Evolutionary conservation across 2,797 vertebrate genomes (phyloP), one percentile per base, ranked within the genome.

Genomic region (Trichosurus vulpecula): DNA sequence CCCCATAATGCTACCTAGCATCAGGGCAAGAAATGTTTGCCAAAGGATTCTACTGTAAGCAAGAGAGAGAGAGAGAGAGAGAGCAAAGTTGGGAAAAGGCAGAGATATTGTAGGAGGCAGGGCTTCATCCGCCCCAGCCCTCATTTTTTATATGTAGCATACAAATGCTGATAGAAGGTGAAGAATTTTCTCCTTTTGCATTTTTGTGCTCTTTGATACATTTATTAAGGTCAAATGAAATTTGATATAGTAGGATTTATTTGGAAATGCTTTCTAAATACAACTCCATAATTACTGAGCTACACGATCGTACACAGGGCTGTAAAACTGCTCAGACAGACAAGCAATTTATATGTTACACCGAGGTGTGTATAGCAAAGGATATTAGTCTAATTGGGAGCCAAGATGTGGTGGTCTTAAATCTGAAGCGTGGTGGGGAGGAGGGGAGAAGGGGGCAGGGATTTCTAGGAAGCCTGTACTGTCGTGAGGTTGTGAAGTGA

Each of bases 301-400:
- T 98, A 95, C 96, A 97, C 96, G 97, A 97, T 97, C 97, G 96
- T 96, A 93, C 96, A 98, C 98, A 98, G 98, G 99, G 97, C 97
- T 98, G 89, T 98, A 98, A 98, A 98, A 98, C 95, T 97, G 91
- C 96, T 98, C 98, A 97, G 97, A 98, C 66, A 98, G 98, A 98
- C 96, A 98, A 97, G 96, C 90, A 98, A 98, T 98, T 99, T 98
- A 93, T 98, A 97, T 98, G 97, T 98, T 98, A 97, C 93, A 97
- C 95, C 58, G 94, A 98, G 97, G 95, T 98, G 92, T 98, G 95
- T 98, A 97, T 98, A 97, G 98, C 97, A 98, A 98, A 98, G 95
- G 95, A 98, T 98, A 98, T 98, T 98, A 97, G 98, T 98, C 98
- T 98, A 98, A 98, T 98, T 98, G 98, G 98, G 91, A 98, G 95